Evolutionary conservation across 2,888 invertebrate species (phyloP), one percentile per base, ranked within the genome.

Genomic region (Smittia aterrima): DNA sequence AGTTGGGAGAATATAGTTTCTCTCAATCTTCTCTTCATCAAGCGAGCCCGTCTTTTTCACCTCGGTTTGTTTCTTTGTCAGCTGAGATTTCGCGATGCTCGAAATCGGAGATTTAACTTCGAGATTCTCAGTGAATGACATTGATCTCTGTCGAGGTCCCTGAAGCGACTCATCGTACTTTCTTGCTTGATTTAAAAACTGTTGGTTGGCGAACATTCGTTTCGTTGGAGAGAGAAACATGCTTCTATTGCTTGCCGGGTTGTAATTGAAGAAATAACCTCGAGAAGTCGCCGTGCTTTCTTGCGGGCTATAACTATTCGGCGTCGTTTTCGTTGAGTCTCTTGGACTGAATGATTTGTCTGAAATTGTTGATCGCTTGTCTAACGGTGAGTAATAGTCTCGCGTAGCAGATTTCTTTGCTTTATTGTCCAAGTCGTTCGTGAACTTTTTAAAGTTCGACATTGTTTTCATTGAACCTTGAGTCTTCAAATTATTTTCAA

Each of bases 41-140:
- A 72, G 27, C 25, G 72, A 72, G 13, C 38, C 27, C 11, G 72
- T 72, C 25, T 72, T 72, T 1, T 32, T 25, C 9, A 32, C 72
- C 9, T 74, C 74, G 11, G 22, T 6, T n/a, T 40, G n/a, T 53
- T 66, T 74, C 11, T 24, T 13, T 16, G n/a, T 25, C 18, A 47
- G 20, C 18, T 47, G 64, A 6, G 72, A 22, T 18, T 38, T 62
- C 16, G 16, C 18, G 3, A 24, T 67, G 4, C 80, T 79, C 16
- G 81, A 73, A 11, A 81, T 80, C 1, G 82, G 82, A 1, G 81
- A 80, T 74, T 81, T 80, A 9, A 82, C 38, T 75, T 82, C 79
- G 78, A 82, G 80, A 76, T 84, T 84, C 77, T 85, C 85, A 0
- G 84, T 85, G 77, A 85, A 85, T n/a, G 85, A 85, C 78, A 85